These are phyloP conservation scores for Pteropus rufus DNA, from an alignment of 2,797 vertebrate species.

Conservation along the genomic window DNA sequence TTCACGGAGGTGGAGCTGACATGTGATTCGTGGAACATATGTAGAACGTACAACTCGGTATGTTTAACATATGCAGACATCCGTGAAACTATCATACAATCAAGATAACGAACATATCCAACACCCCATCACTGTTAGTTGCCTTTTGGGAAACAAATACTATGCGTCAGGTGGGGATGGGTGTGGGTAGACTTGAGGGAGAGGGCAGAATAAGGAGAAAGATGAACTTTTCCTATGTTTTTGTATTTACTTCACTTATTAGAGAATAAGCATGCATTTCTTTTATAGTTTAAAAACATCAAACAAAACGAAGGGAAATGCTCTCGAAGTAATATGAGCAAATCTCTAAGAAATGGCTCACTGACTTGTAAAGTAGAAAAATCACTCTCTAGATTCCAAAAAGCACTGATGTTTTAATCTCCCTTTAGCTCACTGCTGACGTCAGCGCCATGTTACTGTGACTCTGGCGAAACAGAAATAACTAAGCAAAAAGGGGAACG, in stretches of 20 bases:
- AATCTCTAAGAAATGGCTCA: not conserved
- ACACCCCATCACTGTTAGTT: not conserved
- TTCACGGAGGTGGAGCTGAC: not conserved
- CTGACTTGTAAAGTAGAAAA: not conserved
- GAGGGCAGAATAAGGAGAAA: not conserved
- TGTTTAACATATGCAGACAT: fast-evolving
- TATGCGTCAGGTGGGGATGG: not conserved
- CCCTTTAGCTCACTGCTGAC: not conserved
- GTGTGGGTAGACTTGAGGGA: not conserved
- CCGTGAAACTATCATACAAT: not conserved
- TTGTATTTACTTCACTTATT: not conserved
- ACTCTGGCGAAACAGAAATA: not conserved
- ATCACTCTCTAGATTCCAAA: not conserved
- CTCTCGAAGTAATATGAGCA: not conserved
- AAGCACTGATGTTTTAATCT: not conserved
- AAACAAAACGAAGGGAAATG: not conserved
- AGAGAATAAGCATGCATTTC: not conserved
- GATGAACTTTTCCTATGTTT: not conserved
- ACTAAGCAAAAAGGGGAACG: not conserved
- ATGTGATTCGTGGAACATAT: fast-evolving
- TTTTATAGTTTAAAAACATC: constrained; percentile 25
- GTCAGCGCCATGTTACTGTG: fast-evolving
- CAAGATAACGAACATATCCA: not conserved
- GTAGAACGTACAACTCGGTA: not conserved
- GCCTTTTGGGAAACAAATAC: not conserved